Evolutionary conservation across 2,113 vertebrate species (phyloP).

Genomic region (Eolophus roseicapilla): DNA sequence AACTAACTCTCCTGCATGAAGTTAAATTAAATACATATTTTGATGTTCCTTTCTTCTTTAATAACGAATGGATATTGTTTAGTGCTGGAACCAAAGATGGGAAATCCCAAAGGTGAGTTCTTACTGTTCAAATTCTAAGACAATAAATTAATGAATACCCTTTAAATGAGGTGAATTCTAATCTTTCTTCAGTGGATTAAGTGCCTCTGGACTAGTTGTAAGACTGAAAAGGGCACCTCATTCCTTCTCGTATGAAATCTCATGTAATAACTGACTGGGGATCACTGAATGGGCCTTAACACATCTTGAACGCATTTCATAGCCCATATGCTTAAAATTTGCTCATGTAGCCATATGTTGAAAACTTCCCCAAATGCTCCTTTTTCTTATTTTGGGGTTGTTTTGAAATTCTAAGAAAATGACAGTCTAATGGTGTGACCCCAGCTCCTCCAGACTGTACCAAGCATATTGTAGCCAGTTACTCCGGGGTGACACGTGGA

Average conservation of each 20-base stretch:
- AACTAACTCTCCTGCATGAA: conserved; percentile 9
- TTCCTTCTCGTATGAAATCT: background rate
- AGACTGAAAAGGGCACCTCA: background rate
- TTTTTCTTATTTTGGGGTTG: background rate
- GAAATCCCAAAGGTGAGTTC: background rate
- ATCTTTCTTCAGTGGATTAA: background rate
- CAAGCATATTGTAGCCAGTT: background rate
- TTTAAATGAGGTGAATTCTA: background rate
- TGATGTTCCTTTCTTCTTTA: background rate
- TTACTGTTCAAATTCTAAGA: background rate
- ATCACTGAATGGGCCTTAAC: background rate
- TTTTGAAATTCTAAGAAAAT: background rate
- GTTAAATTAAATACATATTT: conserved; percentile 29
- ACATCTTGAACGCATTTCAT: background rate
- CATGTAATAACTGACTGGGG: background rate
- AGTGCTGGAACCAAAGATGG: background rate
- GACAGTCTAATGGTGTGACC: background rate
- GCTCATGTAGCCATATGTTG: background rate
- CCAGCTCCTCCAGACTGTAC: background rate
- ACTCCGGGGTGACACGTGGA: background rate
- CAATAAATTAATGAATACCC: background rate
- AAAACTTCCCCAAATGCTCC: conserved; percentile 18
- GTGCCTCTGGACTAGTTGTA: background rate
- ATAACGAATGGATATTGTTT: background rate
- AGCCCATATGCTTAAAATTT: conserved; percentile 33